Conservation (phyloP, 2,113 vertebrate genomes). For the Coryphaenoides rupestris region DNA sequence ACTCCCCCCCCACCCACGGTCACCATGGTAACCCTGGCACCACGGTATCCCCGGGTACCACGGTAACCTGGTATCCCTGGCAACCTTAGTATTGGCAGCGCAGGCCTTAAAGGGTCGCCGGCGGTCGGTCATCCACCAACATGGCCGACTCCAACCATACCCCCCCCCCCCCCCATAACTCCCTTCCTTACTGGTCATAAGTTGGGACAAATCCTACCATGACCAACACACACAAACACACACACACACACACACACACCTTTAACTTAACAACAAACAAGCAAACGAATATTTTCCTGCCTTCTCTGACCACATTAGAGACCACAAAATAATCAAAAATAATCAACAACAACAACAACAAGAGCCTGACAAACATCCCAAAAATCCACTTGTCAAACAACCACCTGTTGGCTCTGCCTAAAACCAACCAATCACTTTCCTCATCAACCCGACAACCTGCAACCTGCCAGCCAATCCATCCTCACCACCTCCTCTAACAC, state of each 20-base stretch:
- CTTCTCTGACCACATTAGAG: slow-evolving; percentile 35
- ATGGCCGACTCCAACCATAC: too few relatives aligned
- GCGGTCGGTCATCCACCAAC: too few relatives aligned
- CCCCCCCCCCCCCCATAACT: too few relatives aligned
- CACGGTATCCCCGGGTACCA: too few relatives aligned
- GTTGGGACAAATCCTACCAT: slow-evolving; percentile 21
- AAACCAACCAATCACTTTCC: not conserved
- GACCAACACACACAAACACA: slow-evolving; percentile 14
- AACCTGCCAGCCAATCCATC: not conserved
- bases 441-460: not conserved
- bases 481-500: too few relatives aligned
- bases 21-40: too few relatives aligned
- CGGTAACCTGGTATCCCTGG: too few relatives aligned
- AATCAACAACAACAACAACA: slow-evolving; percentile 1
- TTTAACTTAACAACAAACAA: not conserved
- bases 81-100: too few relatives aligned
- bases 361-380: not conserved
- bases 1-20: not conserved
- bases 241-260: slow-evolving; percentile 18
- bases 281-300: slow-evolving; percentile 7
- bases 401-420: slow-evolving; percentile 4
- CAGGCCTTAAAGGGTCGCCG: too few relatives aligned
- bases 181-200: slow-evolving; percentile 23
- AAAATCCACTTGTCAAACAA: not conserved
- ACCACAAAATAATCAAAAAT: slow-evolving; percentile 35